Evolutionary conservation across 2,113 vertebrate genomes (phyloP).

Genomic region (Osmerus mordax): DNA sequence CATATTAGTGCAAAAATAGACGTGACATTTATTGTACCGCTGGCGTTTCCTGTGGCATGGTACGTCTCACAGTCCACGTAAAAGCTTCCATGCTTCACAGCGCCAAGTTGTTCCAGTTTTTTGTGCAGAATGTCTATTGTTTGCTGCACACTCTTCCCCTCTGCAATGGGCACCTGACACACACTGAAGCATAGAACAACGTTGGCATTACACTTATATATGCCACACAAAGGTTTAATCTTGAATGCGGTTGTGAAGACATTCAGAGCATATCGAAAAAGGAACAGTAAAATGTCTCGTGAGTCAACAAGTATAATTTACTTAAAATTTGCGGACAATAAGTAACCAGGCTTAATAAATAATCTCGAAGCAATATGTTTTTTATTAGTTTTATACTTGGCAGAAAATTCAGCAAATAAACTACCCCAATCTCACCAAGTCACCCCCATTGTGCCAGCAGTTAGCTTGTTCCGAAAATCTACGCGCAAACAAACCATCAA

Average conservation of each 20-base stretch:
- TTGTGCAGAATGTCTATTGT: constrained; percentile 88
- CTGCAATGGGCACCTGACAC: constrained; percentile 88
- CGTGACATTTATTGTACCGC: constrained; percentile 63
- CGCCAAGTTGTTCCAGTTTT: constrained; percentile 89
- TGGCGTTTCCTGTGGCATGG: constrained; percentile 81
- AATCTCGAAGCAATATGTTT: too few species aligned
- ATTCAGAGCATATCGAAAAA: too few species aligned
- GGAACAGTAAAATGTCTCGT: too few species aligned
- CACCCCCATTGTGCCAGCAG: constrained; percentile 65
- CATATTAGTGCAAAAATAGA: too few species aligned
- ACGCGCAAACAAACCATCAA: background rate
- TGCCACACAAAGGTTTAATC: too few species aligned
- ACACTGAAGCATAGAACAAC: constrained; percentile 70
- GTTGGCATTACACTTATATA: too few species aligned
- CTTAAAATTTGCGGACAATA: too few species aligned
- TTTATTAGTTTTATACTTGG: too few species aligned
- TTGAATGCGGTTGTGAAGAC: too few species aligned
- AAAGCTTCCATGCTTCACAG: constrained; percentile 93
- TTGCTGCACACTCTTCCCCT: constrained; percentile 96
- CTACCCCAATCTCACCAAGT: constrained; percentile 63
- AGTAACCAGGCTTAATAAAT: background rate
- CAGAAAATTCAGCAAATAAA: too few species aligned
- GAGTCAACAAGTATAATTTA: too few species aligned
- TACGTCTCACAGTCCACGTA: constrained; percentile 96
- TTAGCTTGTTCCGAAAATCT: background rate